Evolutionary conservation across 2,797 vertebrate genomes (phyloP).

Genomic region (Oreortyx pictus): DNA sequence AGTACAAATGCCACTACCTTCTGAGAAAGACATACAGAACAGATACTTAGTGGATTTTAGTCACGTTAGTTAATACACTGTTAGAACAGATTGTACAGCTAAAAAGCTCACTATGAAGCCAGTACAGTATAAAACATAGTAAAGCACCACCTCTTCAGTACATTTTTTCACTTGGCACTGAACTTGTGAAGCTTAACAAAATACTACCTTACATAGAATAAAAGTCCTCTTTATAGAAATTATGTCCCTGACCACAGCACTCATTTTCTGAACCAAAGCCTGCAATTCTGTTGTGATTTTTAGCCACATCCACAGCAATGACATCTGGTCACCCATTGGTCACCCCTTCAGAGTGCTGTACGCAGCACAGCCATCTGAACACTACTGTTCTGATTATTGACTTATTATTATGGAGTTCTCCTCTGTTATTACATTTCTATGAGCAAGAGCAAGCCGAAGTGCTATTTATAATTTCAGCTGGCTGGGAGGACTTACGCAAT

Average conservation of each 20-base stretch:
- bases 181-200: not conserved
- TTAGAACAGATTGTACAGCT: constrained; percentile 9
- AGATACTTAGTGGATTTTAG: constrained; percentile 14
- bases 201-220: not conserved
- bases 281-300: not conserved
- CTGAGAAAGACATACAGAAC: not conserved
- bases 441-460: not conserved
- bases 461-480: not conserved
- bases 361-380: not conserved
- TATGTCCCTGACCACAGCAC: constrained; percentile 7
- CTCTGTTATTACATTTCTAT: not conserved
- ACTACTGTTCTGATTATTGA: not conserved
- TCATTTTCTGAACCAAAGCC: not conserved
- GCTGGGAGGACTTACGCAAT: not conserved
- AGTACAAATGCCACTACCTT: not conserved
- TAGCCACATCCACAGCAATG: not conserved
- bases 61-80: not conserved
- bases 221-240: constrained; percentile 10
- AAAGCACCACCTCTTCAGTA: constrained; percentile 22
- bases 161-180: not conserved
- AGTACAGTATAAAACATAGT: not conserved
- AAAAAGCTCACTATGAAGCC: constrained; percentile 8
- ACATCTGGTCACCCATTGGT: accelerated
- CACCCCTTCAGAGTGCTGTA: not conserved
- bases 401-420: not conserved